Base-by-base conservation (phyloP, 2,888 invertebrate genomes). In the Myopa testacea region DNA sequence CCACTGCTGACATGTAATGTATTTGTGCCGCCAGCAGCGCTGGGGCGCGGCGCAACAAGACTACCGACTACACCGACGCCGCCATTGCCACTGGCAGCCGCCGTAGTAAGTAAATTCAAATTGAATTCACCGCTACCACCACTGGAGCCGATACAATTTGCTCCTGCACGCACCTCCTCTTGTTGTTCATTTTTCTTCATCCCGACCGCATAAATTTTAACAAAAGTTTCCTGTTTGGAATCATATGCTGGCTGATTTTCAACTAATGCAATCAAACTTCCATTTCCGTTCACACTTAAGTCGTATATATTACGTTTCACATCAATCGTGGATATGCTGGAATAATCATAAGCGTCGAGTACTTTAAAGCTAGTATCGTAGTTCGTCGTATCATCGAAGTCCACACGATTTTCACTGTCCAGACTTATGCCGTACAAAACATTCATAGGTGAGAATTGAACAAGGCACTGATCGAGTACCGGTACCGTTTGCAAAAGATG, bases 281-380 rank as follows among this genome's bases (percentile, higher is more conserved):
- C 98, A 85, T 92, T 93, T 68, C 93, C 92, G 83, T 96, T 96
- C 78, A 96, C 94, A 78, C 95, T 93, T 81, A 99, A 90, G 85
- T 95, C 95, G 87, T 95, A 95, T 76, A 98, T 96, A 84, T 95
- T 95, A 80, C 95, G 93, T 87, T 97, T 97, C 26, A 97, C 96
- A 90, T 98, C 98, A 81, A 96, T 94, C 0, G 98, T 98, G 0
- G 98, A 97, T 89, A 98, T 98, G 85, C 95, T 96, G 38, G 95
- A 94, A 89, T 99, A 99, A 89, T 99, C 98, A 83, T 93, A 93
- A 1, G 98, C 95, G 90, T 99, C 98, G 62, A 99, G 91, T 0
- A 98, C 98, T 87, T 98, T 96, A 89, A 99, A 98, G 82, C 97
- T 97, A 55, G 97, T 96, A 84, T 97, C 95, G 86, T 94, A 96